Percentiles rank a stretch among this genome's conserved stretches.
Evolutionary conservation across 2,888 invertebrate genomes (phyloP).

Genomic region (Nomada fabriciana): DNA sequence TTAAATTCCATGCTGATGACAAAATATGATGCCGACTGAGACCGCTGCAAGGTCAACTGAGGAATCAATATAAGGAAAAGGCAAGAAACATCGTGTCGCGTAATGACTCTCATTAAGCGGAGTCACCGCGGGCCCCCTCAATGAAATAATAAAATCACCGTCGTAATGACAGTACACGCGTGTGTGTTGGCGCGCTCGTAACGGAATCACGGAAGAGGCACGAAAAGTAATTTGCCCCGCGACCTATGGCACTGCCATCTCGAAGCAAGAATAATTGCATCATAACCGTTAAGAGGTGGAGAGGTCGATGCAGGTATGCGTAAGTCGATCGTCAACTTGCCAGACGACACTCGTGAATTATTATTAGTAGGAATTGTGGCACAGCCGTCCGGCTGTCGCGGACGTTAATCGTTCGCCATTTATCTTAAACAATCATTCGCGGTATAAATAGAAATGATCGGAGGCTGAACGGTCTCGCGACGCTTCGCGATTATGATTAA

Average conservation of each 20-base stretch:
- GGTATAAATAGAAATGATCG: constrained; percentile 20
- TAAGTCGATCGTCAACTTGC: constrained; percentile 9
- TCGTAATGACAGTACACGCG: constrained; percentile 35
- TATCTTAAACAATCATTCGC: constrained; percentile 50
- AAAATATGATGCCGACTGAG: not conserved
- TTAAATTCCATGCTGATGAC: constrained; percentile 9
- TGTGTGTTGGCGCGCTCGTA: constrained; percentile 39
- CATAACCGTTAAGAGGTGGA: constrained; percentile 73
- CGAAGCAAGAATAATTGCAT: constrained; percentile 70
- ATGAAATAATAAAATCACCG: constrained; percentile 68
- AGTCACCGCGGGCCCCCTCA: constrained; percentile 50
- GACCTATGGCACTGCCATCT: constrained; percentile 68
- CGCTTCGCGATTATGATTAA: constrained; percentile 18
- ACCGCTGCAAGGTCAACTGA: not conserved
- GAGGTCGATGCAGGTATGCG: constrained; percentile 46
- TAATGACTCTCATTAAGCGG: constrained; percentile 62
- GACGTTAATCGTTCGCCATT: constrained; percentile 52
- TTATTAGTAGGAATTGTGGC: constrained; percentile 59
- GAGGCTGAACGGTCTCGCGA: not conserved
- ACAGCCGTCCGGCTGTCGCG: not conserved
- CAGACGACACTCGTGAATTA: constrained; percentile 44
- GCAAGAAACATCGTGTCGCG: constrained; percentile 35
- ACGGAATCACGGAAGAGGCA: constrained; percentile 63
- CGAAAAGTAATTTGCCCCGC: constrained; percentile 69
- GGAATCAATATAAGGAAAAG: constrained; percentile 10